A percentile compares a stretch with the other conserved stretches of the same genome.
phyloP scores from a whole-genome alignment of 1,140 invertebrate genomes.

The Cherax destructor region DNA sequence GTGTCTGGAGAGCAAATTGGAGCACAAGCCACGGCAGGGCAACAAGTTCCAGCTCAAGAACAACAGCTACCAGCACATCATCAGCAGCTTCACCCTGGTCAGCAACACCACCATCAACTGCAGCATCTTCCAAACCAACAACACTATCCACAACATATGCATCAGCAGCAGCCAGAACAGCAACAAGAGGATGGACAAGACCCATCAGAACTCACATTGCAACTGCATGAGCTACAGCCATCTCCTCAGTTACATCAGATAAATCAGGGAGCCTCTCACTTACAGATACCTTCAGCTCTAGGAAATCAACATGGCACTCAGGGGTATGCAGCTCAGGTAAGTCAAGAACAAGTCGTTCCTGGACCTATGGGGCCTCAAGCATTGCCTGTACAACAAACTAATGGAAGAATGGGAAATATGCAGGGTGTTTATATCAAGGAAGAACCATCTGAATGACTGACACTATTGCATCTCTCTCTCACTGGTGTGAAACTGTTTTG shows the following conservation, averaged over 20 bases:
- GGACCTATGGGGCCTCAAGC: constrained; percentile 60
- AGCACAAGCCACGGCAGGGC: not conserved
- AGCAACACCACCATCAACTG: constrained; percentile 20
- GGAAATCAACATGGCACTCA: constrained; percentile 9
- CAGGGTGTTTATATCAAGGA: constrained; percentile 44
- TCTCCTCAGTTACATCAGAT: constrained; percentile 56
- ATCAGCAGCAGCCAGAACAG: constrained; percentile 28
- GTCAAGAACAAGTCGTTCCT: constrained; percentile 20
- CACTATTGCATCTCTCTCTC: not conserved
- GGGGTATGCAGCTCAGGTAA: constrained; percentile 13
- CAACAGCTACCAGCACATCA: constrained; percentile 29
- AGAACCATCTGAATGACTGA: constrained; percentile 35
- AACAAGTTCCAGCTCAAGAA: not conserved
- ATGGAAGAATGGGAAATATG: not conserved
- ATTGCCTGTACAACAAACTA: constrained; percentile 33
- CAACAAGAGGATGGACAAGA: constrained; percentile 20
- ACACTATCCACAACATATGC: constrained; percentile 6
- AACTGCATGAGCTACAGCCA: constrained; percentile 53
- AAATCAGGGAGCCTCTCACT: not conserved
- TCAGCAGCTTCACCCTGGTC: constrained; percentile 8
- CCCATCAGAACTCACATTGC: not conserved
- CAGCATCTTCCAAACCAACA: constrained; percentile 23
- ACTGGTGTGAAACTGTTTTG: not conserved
- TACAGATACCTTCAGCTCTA: constrained; percentile 18
- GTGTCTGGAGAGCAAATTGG: constrained; percentile 10